A percentile compares a stretch with the other conserved stretches of the same genome.
Conservation (phyloP, 1,140 invertebrate genomes). For the Akabosia matsudoensis region DNA sequence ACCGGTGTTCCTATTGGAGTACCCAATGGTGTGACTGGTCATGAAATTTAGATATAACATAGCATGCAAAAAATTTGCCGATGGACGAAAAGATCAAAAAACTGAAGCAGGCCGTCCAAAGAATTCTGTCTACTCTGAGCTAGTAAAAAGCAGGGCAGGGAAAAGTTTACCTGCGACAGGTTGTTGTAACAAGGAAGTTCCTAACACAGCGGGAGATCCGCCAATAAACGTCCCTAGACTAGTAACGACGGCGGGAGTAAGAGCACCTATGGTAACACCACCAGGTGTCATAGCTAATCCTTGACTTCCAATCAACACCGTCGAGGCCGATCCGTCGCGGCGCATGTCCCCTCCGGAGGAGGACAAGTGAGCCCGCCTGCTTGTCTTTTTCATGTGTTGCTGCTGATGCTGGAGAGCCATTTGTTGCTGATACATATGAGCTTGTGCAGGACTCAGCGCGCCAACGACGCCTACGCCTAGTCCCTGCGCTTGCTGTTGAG, state of each 20-base stretch:
- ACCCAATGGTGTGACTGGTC: slow-evolving; percentile 49
- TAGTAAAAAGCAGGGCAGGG: neutral
- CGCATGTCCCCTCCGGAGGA: slow-evolving; percentile 21
- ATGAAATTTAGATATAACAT: slow-evolving; percentile 33
- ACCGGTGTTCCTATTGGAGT: slow-evolving; percentile 53
- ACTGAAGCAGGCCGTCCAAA: no score
- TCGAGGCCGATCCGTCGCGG: slow-evolving; percentile 16
- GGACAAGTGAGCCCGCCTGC: slow-evolving; percentile 47
- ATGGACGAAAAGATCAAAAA: slow-evolving; percentile 8
- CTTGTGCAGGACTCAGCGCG: slow-evolving; percentile 51
- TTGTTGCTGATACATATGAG: slow-evolving; percentile 54
- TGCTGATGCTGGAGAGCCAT: slow-evolving; percentile 55
- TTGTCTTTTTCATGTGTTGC: slow-evolving; percentile 54
- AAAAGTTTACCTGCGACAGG: slow-evolving; percentile 37
- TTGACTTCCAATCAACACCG: slow-evolving; percentile 44
- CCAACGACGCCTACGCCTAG: slow-evolving; percentile 35
- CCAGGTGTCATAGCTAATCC: slow-evolving; percentile 25
- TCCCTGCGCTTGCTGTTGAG: slow-evolving; percentile 35
- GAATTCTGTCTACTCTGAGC: no score
- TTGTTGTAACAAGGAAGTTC: slow-evolving; percentile 43
- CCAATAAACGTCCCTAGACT: slow-evolving; percentile 45
- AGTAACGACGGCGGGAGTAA: slow-evolving; percentile 45
- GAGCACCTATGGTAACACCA: slow-evolving; percentile 43
- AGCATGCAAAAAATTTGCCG: slow-evolving; percentile 11
- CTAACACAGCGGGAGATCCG: slow-evolving; percentile 32